Evolutionary conservation across 2,113 vertebrate species (phyloP).

Genomic region (Neolamprologus devosi): DNA sequence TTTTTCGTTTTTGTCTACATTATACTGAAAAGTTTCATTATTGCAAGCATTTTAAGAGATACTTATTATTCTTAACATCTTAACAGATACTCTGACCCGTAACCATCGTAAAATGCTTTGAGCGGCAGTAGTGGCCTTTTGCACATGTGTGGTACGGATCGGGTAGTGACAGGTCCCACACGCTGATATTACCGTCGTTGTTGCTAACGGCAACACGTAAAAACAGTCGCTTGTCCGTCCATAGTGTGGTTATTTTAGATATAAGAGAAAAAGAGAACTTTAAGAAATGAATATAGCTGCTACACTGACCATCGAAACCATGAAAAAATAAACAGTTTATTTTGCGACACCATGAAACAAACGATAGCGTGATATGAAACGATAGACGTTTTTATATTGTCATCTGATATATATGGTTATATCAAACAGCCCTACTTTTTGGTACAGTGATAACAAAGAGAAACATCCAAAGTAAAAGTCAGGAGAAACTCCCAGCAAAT

Average conservation of each 20-base stretch:
- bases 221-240: not conserved
- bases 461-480: not conserved
- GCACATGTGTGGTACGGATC: fast-evolving
- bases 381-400: fast-evolving
- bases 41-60: fast-evolving
- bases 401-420: not conserved
- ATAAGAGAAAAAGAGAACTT: no score
- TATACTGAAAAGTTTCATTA: fast-evolving
- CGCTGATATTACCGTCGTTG: fast-evolving
- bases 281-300: not conserved
- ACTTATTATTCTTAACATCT: not conserved
- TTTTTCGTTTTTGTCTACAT: not conserved
- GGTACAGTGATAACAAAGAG: not conserved
- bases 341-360: not conserved
- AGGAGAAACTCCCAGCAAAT: not conserved
- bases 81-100: not conserved
- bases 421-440: not conserved
- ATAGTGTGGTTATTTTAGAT: not conserved
- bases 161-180: not conserved
- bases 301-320: not conserved
- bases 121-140: not conserved
- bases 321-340: not conserved
- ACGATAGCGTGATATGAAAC: not conserved
- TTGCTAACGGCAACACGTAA: not conserved
- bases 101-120: not conserved